These are phyloP conservation scores for Apodemia duryi DNA, from an alignment of 2,888 invertebrate species.

Conservation along the genomic window DNA sequence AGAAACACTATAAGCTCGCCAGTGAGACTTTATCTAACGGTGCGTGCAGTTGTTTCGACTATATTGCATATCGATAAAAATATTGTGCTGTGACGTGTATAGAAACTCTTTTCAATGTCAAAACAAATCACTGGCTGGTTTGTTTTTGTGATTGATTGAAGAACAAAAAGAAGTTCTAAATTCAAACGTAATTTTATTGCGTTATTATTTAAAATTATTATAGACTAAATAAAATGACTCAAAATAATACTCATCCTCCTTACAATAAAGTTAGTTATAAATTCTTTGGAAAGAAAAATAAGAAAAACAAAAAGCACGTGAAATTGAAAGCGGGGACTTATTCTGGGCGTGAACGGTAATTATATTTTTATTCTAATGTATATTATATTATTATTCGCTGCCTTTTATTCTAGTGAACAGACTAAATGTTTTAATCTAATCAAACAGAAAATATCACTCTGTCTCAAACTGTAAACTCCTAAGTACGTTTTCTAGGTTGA, in stretches of 20 bases:
- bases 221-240: slow-evolving; percentile 50
- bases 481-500: background rate
- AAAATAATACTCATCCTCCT: slow-evolving; percentile 52
- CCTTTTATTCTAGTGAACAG: too few relatives aligned
- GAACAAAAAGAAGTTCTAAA: background rate
- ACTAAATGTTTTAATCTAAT: too few relatives aligned
- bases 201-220: slow-evolving; percentile 26
- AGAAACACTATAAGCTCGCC: slow-evolving; percentile 57
- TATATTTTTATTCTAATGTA: slow-evolving; percentile 17
- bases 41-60: slow-evolving; percentile 47
- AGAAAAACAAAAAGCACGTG: slow-evolving; percentile 57
- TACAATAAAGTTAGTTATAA: slow-evolving; percentile 58
- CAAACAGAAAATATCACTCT: too few relatives aligned
- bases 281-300: slow-evolving; percentile 65
- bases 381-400: too few relatives aligned
- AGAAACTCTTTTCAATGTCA: slow-evolving; percentile 14
- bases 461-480: too few relatives aligned
- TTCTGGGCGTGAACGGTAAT: slow-evolving; percentile 63
- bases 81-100: slow-evolving; percentile 18
- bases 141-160: background rate
- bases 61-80: slow-evolving; percentile 19
- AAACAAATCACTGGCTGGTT: background rate
- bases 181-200: slow-evolving; percentile 5
- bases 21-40: slow-evolving; percentile 47
- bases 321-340: slow-evolving; percentile 63